Evolutionary conservation across 2,888 invertebrate genomes (phyloP), one percentile per base, ranked within the genome.

Genomic region (Zygogramma bicolorata): DNA sequence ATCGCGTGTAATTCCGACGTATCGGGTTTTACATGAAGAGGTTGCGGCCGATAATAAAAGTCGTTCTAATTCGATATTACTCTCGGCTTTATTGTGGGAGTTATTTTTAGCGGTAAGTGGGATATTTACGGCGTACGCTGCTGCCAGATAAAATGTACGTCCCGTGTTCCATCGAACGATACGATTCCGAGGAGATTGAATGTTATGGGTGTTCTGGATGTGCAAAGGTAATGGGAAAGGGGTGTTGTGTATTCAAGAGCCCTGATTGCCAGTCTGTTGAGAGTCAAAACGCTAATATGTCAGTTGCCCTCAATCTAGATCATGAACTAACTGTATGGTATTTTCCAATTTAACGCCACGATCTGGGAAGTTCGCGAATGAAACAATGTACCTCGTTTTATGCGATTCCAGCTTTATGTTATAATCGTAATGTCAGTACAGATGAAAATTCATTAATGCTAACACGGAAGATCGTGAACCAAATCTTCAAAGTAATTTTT

Each of bases 1-100:
- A 72, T 72, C 70, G 72, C 71, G 65, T 72, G 71, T 68, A 71
- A 70, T 70, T 74, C 68, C 42, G 40, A 62, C 65, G 58, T 71
- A 74, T 74, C 68, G 53, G 40, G 65, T 70, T 73, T 66, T 67
- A 65, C 65, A 60, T 63, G 63, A 66, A 69, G 65, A 63, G 60
- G 61, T 53, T 69, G 58, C 57, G 60, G 69, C 62, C 46, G 71
- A 71, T 71, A 65, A 25, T 69, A 71, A 71, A 67, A 66, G 61
- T 66, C 65, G 57, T 22, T 66, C 71, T 71, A 71, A 65, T 71
- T 66, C 66, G 61, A 66, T 66, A 71, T 71, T 60, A 38, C 66
- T 63, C 66, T 61, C 53, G 20, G 46, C 20, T 42, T 42, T 63
- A 29, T 29, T 63, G 62, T 63, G 29, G 1, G 46, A 63, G 62